Evolutionary conservation across 2,888 invertebrate genomes (phyloP), one percentile per base, ranked within the genome.

Genomic region (Pogonocherus hispidulus): DNA sequence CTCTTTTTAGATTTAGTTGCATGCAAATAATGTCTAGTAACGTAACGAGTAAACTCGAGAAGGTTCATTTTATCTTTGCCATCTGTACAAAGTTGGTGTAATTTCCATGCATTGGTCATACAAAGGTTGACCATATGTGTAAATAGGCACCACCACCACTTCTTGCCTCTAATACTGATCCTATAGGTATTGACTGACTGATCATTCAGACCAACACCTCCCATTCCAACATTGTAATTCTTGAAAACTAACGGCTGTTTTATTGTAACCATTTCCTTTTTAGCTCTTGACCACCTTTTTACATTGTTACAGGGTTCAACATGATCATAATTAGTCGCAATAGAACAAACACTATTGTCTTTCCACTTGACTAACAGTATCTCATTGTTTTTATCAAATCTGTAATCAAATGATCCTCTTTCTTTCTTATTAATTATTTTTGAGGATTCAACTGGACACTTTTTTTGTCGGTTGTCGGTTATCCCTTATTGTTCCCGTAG

Each of bases 161-260:
- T 66, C 14, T 47, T 54, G 5, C 49, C 66, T 6, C 16, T 35
- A 46, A 57, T 63, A 35, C 27, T 9, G n/a, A 64, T 41, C 18
- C 37, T 23, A 11, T 63, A 67, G 18, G 46, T 62, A 14, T 62
- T 57, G 20, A 57, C 57, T 3, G 44, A 5, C 14, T 57, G 57
- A 46, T 68, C 68, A 14, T 51, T 22, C 1, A 64, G 46, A 49
- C 66, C 66, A 18, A 69, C 71, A 0, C 71, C 69, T 11, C 67
- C 71, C 71, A 73, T 73, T n/a, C 41, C 32, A 3, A 35, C 56
- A 60, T 71, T 73, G 51, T 70, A 70, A 9, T 18, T 32, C 22
- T 52, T 47, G 3, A 72, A 49, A 19, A 72, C 41, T 23, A 57
- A 14, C 41, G 69, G 73, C 37, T 66, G 54, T 8, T 5, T n/a